A percentile compares a stretch with the other conserved stretches of the same genome.
Conservation (phyloP, 2,113 vertebrate species). For the Mesoclemmys tuberculata region DNA sequence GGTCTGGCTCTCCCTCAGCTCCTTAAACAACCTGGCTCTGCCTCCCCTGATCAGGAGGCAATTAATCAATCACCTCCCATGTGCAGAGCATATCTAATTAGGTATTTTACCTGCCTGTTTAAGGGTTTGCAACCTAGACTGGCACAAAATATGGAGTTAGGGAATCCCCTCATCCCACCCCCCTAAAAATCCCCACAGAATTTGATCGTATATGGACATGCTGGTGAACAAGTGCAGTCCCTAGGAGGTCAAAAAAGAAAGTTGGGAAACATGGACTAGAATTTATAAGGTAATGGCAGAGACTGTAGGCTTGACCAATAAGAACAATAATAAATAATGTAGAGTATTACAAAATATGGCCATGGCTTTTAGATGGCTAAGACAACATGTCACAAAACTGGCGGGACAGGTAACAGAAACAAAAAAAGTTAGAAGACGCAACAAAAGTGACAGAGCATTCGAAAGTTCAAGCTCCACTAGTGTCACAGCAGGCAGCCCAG, state of each 20-base stretch:
- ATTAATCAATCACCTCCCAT: background rate
- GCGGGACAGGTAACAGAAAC: background rate
- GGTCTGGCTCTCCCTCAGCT: background rate
- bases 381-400: background rate
- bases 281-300: background rate
- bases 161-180: background rate
- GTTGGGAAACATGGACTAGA: background rate
- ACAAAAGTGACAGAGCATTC: background rate
- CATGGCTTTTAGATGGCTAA: background rate
- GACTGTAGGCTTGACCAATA: background rate
- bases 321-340: background rate
- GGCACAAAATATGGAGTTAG: background rate
- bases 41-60: background rate
- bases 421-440: background rate
- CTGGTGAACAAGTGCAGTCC: background rate
- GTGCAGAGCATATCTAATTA: background rate
- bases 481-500: background rate
- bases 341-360: background rate
- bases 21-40: background rate
- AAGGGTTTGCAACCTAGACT: background rate
- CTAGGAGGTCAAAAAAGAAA: background rate
- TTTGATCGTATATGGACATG: background rate
- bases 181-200: background rate
- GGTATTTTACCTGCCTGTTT: background rate
- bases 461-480: background rate